A percentile compares a stretch with the other conserved stretches of the same genome.
These are phyloP conservation scores for Picathartes gymnocephalus DNA, from an alignment of 2,113 vertebrate species.

Conservation along the genomic window DNA sequence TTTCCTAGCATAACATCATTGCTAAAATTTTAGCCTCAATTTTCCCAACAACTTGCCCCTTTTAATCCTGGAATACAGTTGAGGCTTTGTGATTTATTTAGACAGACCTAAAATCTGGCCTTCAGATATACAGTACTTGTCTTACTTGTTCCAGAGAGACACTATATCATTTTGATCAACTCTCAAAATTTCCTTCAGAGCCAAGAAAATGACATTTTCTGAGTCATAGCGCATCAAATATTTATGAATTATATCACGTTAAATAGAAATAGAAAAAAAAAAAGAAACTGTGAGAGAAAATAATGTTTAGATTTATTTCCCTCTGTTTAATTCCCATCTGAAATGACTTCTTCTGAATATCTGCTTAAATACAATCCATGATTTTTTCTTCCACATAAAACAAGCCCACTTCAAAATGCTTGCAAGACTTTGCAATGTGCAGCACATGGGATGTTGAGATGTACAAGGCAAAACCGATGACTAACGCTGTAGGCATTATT, in stretches of 20 bases:
- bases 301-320: not conserved
- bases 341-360: not conserved
- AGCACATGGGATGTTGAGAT: not conserved
- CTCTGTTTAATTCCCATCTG: not conserved
- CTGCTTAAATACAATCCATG: not conserved
- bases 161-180: not conserved
- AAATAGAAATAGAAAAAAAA: slow-evolving; percentile 17
- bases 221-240: not conserved
- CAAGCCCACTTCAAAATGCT: not conserved
- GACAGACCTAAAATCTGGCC: not conserved
- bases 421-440: not conserved
- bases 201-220: slow-evolving; percentile 33
- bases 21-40: not conserved
- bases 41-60: not conserved
- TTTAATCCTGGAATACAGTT: not conserved
- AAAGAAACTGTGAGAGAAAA: not conserved
- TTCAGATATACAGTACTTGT: not conserved
- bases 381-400: not conserved
- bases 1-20: not conserved
- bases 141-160: not conserved
- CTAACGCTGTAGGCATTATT: slow-evolving; percentile 21
- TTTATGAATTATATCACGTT: not conserved
- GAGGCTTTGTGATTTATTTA: not conserved
- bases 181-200: not conserved
- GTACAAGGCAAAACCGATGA: slow-evolving; percentile 16